Evolutionary conservation across 2,888 invertebrate species (phyloP).

Genomic region (Oscheius sp.): DNA sequence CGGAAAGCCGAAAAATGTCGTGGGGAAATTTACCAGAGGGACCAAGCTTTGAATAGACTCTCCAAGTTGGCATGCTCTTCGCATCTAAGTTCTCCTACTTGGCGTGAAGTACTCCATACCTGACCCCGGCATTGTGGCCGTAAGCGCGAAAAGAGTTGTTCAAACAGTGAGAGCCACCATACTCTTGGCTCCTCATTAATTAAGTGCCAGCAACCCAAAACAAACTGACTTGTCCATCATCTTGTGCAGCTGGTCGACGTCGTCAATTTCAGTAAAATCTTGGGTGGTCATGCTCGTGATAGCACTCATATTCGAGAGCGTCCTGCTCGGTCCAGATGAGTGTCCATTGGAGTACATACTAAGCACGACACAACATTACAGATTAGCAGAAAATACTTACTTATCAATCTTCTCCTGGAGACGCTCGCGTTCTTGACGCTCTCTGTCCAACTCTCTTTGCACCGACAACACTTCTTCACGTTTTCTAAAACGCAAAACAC

Average conservation of each 20-base stretch:
- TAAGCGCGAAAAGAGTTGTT: conserved; percentile 32
- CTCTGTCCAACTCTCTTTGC: conserved; percentile 28
- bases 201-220: conserved; percentile 8
- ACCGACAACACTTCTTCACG: conserved; percentile 32
- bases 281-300: conserved; percentile 53
- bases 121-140: conserved; percentile 30
- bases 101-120: conserved; percentile 25
- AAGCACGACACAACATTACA: background rate
- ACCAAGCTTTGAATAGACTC: background rate
- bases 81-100: conserved; percentile 7
- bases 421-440: conserved; percentile 26
- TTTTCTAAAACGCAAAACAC: conserved; percentile 22
- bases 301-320: conserved; percentile 53
- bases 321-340: conserved; percentile 41
- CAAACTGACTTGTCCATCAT: conserved; percentile 54
- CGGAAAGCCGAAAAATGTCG: background rate
- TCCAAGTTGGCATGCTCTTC: conserved; percentile 19
- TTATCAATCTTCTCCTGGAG: conserved; percentile 36
- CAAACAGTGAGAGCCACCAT: conserved; percentile 21
- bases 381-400: background rate
- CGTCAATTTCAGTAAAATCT: conserved; percentile 56
- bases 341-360: conserved; percentile 34
- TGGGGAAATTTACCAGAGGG: background rate
- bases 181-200: conserved; percentile 23
- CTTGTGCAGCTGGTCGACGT: conserved; percentile 41